phyloP scores from a whole-genome alignment of 2,797 vertebrate species.

The Acrocephalus scirpaceus region DNA sequence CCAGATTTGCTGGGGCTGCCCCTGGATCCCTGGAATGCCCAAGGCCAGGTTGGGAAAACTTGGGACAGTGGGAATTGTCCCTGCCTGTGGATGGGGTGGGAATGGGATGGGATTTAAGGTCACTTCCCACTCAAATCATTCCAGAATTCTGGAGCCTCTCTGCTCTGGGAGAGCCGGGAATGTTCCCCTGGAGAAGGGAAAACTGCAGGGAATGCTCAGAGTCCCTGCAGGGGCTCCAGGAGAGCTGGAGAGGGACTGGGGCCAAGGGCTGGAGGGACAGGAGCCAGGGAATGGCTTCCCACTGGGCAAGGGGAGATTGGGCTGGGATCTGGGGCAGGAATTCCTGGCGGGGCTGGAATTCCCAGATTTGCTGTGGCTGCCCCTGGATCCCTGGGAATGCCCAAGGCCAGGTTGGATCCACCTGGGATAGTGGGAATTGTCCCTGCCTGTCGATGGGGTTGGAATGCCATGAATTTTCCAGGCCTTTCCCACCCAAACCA shows the following conservation, averaged over 20 bases:
- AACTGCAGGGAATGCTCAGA: too few species aligned
- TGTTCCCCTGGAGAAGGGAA: too few species aligned
- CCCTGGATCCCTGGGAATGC: neutral
- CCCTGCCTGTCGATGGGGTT: neutral
- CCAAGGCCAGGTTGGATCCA: rapidly evolving
- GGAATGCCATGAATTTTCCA: neutral
- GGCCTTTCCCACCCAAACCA: neutral
- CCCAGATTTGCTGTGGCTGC: neutral
- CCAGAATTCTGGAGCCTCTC: too few species aligned
- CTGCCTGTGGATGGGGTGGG: neutral
- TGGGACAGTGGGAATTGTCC: rapidly evolving
- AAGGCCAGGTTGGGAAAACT: rapidly evolving
- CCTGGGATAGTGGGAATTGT: rapidly evolving
- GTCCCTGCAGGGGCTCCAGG: too few species aligned
- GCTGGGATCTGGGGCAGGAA: neutral
- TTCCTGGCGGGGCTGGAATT: neutral
- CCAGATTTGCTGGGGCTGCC: neutral
- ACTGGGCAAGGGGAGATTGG: too few species aligned
- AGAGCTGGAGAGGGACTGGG: too few species aligned
- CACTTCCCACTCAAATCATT: too few species aligned
- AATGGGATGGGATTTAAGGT: too few species aligned
- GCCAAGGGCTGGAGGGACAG: too few species aligned
- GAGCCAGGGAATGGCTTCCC: too few species aligned
- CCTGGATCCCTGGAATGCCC: neutral
- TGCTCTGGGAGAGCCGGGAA: too few species aligned